phyloP scores from a whole-genome alignment of 2,797 vertebrate genomes.

The Passerculus sandwichensis region DNA sequence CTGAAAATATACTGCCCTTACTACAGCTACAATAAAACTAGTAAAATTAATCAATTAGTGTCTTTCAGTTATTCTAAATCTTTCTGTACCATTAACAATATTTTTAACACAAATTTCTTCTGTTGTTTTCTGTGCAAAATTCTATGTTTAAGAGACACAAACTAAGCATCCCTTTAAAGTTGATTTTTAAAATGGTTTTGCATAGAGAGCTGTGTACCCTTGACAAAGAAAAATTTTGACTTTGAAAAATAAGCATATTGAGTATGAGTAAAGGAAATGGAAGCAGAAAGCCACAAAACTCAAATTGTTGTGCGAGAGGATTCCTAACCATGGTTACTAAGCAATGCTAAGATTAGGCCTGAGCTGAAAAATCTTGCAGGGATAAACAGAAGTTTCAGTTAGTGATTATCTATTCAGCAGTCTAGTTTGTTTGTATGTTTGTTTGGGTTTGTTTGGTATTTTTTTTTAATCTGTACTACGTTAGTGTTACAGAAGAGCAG shows the following conservation, averaged over 20 bases:
- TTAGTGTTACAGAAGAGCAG: not conserved
- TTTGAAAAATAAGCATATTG: not conserved
- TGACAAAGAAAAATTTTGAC: not conserved
- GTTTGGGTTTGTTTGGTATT: not conserved
- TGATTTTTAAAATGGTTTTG: not conserved
- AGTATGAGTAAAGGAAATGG: not conserved
- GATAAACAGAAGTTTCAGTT: not conserved
- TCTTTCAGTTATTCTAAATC: not conserved
- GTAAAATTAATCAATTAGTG: not conserved
- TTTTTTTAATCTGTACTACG: not conserved
- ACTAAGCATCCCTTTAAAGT: not conserved
- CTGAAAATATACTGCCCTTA: not conserved
- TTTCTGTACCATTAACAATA: not conserved
- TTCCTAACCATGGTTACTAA: not conserved
- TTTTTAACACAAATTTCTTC: not conserved
- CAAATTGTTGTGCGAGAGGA: not conserved
- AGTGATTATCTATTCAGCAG: not conserved
- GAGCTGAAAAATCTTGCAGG: not conserved
- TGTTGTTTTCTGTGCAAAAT: not conserved
- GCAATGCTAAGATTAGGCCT: not conserved
- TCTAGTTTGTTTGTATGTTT: not conserved
- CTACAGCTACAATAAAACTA: not conserved
- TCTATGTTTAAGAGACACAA: not conserved
- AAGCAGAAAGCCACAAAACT: not conserved
- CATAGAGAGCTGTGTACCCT: fast-evolving